Base-by-base conservation (phyloP, 2,888 invertebrate species). In the Netelia inedita region DNA sequence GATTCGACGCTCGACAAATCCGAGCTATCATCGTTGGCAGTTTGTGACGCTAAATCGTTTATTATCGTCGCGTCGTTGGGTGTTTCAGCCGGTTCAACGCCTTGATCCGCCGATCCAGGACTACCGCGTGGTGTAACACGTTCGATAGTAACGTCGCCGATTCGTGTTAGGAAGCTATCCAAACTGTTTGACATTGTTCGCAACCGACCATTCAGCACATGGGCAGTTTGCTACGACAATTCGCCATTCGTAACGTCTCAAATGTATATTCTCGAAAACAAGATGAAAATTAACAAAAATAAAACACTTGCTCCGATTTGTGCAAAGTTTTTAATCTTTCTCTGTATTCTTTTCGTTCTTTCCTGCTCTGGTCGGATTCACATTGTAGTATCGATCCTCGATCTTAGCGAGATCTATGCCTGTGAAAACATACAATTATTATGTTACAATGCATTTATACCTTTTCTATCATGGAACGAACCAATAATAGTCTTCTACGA, bases 91-190 rank as follows among this genome's bases (percentile, higher is more conserved):
- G 35, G 65, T 81, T 87, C 85, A 69, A 82, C 85, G 73, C 87
- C 80, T 75, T 90, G 91, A 74, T 85, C 88, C 53, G 87, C 85
- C 35, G 91, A 83, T 79, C 91, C 89, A 57, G 90, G 83, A 81
- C 89, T 89, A 73, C 90, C 87, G 69, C 91, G 91, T 65, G 94
- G 92, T 84, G 93, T 89, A 82, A 94, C 94, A 63, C 95, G 93
- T 91, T 95, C 95, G 89, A 95, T 95, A 61, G 95, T 95, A 89
- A 95, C 95, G 94, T 95, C 95, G 89, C 95, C 95, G 85, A 95
- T 95, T 89, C 95, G 94, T 88, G 95, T 95, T 83, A 95, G 92
- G 90, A 95, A 94, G 86, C 95, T 95, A 91, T 95, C 95, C 94
- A 95, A 90, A 90, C 92, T 92, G 89, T 92, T 93, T 88, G 93